Conservation (phyloP, 1,140 invertebrate genomes). For the Aricia agestis region DNA sequence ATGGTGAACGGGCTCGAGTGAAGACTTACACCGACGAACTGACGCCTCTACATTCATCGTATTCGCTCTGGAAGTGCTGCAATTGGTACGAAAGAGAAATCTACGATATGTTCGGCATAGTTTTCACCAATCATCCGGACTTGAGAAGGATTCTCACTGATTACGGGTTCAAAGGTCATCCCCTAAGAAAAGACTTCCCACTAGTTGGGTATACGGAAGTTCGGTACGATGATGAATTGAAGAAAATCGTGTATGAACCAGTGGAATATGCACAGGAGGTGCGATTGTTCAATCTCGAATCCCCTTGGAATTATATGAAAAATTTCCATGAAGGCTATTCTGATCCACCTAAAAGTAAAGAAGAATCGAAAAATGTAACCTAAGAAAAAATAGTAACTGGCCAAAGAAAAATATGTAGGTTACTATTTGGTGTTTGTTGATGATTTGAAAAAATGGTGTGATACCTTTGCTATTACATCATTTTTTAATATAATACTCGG, state of each 20-base stretch:
- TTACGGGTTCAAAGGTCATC: conserved; percentile 70
- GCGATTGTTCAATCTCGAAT: conserved; percentile 50
- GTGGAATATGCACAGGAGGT: conserved; percentile 67
- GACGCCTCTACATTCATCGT: conserved; percentile 62
- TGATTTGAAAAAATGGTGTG: too few species aligned
- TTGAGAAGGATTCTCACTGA: conserved; percentile 69
- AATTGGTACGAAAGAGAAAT: conserved; percentile 69
- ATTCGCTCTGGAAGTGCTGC: conserved; percentile 53
- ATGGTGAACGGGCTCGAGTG: conserved; percentile 47
- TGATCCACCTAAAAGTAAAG: conserved; percentile 18
- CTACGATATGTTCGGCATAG: conserved; percentile 70
- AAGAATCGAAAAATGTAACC: not conserved
- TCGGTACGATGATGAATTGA: conserved; percentile 69
- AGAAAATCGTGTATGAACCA: conserved; percentile 69
- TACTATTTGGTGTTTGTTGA: too few species aligned
- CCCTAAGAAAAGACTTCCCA: conserved; percentile 69
- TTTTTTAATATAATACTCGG: too few species aligned
- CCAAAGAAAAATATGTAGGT: too few species aligned
- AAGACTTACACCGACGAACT: conserved; percentile 73
- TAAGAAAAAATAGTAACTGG: not conserved
- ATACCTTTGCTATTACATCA: too few species aligned
- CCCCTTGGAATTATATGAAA: conserved; percentile 59
- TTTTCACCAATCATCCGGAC: conserved; percentile 71
- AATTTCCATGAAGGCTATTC: conserved; percentile 59
- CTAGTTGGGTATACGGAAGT: conserved; percentile 63